Evolutionary conservation across 2,797 vertebrate species (phyloP).

Genomic region (Cetoscarus ocellatus): DNA sequence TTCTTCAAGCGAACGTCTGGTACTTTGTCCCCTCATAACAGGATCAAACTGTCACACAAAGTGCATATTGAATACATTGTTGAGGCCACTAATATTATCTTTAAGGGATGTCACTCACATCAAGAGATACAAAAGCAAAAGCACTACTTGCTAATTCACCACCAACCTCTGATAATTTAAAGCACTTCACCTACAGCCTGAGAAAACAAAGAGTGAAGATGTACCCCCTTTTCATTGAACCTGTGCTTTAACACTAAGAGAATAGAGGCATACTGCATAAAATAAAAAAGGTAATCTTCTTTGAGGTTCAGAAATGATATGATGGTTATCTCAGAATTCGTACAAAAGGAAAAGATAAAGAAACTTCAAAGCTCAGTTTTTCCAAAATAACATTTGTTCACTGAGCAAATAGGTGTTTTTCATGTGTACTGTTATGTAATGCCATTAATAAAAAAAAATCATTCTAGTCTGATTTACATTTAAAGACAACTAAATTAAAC

Average conservation of each 20-base stretch:
- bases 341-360: too few relatives aligned
- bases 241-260: slow-evolving; percentile 2
- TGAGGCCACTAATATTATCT: slow-evolving; percentile 70
- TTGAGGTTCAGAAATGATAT: too few relatives aligned
- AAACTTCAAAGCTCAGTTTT: too few relatives aligned
- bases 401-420: too few relatives aligned
- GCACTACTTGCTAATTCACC: slow-evolving; percentile 61
- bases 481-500: too few relatives aligned
- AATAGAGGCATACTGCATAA: neutral
- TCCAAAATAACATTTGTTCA: too few relatives aligned
- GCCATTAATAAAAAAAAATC: too few relatives aligned
- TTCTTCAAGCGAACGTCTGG: slow-evolving; percentile 17
- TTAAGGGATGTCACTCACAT: slow-evolving; percentile 53
- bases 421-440: too few relatives aligned
- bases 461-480: too few relatives aligned
- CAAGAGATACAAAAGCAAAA: slow-evolving; percentile 67
- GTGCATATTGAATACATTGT: slow-evolving; percentile 74
- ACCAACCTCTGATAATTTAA: slow-evolving; percentile 52
- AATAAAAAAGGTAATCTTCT: too few relatives aligned
- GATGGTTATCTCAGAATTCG: too few relatives aligned
- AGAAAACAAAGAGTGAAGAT: slow-evolving; percentile 33
- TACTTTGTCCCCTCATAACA: slow-evolving; percentile 22
- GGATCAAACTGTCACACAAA: slow-evolving; percentile 66
- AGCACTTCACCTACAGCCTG: slow-evolving; percentile 64
- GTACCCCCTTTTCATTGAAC: slow-evolving; percentile 8